Evolutionary conservation across 2,888 invertebrate genomes (phyloP), one percentile per base, ranked within the genome.

Genomic region (Beris chalybata): DNA sequence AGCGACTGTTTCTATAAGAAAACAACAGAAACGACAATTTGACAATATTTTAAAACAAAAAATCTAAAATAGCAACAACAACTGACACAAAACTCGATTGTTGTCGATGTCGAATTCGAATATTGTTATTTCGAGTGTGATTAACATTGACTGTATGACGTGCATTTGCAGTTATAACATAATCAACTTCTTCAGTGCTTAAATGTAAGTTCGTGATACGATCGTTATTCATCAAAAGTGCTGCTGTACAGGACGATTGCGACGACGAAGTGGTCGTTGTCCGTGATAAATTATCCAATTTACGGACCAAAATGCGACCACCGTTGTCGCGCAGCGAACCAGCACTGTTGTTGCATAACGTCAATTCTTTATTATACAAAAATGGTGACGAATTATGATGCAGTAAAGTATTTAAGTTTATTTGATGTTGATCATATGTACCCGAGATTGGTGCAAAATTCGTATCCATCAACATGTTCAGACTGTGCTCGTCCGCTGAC

Each of bases 21-120:
- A 54, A 9, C 29, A 31, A 29, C 31, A 54, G 30, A 11, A 54
- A 53, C 15, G 11, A 38, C 38, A 38, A 7, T 31, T 30, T 54
- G 7, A 53, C 22, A 48, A 48, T 6, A 13, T 15, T 13, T 74
- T 73, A 80, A 74, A 80, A 80, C 70, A 80, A 70, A 74, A 80
- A 79, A 71, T 80, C 80, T 72, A 80, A 76, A 72, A 80, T 76
- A 75, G 79, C 79, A 73, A 80, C 79, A 73, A 80, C 75, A 71
- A 80, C 75, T 69, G 77, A 79, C 74, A 78, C 77, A 73, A 79
- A 75, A 72, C 73, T 72, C 69, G 74, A 71, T 69, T 74, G 73
- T 69, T 74, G 69, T 71, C 72, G 71, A 66, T 74, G 57, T 48
- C 43, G 65, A 30, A 38, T 38, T 44, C 64, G 52, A 15, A 13